Evolutionary conservation across 2,888 invertebrate genomes (phyloP), one percentile per base, ranked within the genome.

Genomic region (Pyralis farinalis): DNA sequence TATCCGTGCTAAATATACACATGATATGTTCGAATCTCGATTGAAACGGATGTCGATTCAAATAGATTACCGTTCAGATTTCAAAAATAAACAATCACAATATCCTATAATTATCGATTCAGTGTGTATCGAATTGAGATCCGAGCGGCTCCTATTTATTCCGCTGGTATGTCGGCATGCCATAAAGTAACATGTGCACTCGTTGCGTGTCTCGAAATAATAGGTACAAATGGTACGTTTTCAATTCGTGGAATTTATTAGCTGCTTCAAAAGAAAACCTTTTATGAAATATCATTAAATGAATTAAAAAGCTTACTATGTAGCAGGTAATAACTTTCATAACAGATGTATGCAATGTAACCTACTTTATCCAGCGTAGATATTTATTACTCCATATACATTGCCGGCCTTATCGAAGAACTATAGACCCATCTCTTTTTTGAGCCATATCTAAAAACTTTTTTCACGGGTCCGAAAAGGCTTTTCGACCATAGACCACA

Each of bases 201-300:
- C 21, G 10, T 37, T 37, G 37, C 31, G 30, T 37, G 37, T 29
- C 37, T 37, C 8, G 29, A 37, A 30, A 37, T 37, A 37, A 30
- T n/a, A n/a, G n/a, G n/a, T 37, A 37, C 37, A 27, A 8, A 37
- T 27, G 21, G 28, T 44, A 41, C 29, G 12, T 42, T 31, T 31
- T 34, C 33, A 25, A 28, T 39, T 39, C 34, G 22, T 43, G 12
- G 30, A 33, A 42, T 42, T 9, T 16, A 28, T 27, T 10, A 12
- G 12, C 16, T 28, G 8, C 9, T 20, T 8, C 25, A 7, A 25
- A 25, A 9, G 25, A 47, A 47, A 40, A 30, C 16, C 20, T 12
- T 30, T 11, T 22, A 37, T 28, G 40, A 33, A 34, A 34, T 16
- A 16, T 16, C 16, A 16, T 16, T 16, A 16, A 16, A 16, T 16